These are phyloP conservation scores for Grus americana DNA, from an alignment of 2,113 vertebrate genomes.

Conservation along the genomic window DNA sequence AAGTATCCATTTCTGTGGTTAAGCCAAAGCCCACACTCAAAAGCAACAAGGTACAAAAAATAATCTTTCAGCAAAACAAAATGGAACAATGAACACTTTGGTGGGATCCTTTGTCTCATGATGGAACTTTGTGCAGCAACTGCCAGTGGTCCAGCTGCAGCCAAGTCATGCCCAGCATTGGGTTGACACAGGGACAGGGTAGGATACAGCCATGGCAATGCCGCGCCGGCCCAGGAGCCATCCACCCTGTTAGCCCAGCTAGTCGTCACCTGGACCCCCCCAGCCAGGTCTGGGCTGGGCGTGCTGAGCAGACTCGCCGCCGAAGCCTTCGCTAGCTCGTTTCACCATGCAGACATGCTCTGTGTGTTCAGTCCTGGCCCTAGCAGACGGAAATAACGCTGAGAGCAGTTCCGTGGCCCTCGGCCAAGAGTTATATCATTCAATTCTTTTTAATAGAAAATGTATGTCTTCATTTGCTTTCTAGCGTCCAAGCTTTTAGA, in stretches of 20 bases:
- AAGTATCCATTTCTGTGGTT: background rate
- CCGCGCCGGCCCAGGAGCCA: accelerated
- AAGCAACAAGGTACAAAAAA: background rate
- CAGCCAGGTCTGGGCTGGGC: background rate
- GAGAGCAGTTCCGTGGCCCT: background rate
- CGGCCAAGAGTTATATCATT: slow-evolving; percentile 4
- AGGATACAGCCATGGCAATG: background rate
- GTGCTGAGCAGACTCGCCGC: accelerated
- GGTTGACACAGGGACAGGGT: accelerated
- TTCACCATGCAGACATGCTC: background rate
- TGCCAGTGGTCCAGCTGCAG: background rate
- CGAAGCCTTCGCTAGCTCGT: background rate
- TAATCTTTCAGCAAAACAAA: background rate
- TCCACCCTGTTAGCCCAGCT: background rate
- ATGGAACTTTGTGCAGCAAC: background rate
- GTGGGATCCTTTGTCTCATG: background rate
- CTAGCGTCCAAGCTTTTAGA: background rate
- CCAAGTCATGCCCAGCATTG: accelerated
- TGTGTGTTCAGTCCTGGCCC: background rate
- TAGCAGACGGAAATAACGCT: background rate
- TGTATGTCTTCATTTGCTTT: slow-evolving; percentile 26
- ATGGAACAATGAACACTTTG: background rate
- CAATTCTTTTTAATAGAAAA: slow-evolving; percentile 31
- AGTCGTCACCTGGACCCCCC: accelerated
- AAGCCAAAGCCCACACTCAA: background rate